Evolutionary conservation across 2,113 vertebrate genomes (phyloP), one percentile per base, ranked within the genome.

Genomic region (Mastomys coucha): DNA sequence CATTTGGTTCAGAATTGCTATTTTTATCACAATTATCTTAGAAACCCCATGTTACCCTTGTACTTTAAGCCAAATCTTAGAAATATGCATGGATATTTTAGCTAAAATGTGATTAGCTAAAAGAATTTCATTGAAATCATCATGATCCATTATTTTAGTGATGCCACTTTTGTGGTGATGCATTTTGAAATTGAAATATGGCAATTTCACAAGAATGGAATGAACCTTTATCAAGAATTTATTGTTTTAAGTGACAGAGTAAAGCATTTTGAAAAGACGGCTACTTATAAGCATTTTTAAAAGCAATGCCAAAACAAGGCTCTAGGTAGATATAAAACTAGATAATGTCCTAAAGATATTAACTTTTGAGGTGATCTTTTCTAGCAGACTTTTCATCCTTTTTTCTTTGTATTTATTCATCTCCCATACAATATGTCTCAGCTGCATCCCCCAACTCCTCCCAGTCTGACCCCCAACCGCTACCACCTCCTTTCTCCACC

Each of bases 21-120:
- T 67, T 22, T 88, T 77, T 75, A 76, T 65, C 49, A 85, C 31
- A 31, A 86, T 91, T 33, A 89, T 82, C 45, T 75, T 69, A 96
- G 63, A 91, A 84, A 42, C 5, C 36, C 42, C 53, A 12, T 58
- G 3, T 72, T 70, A 91, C 84, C 20, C 42, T 94, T 11, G 60
- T n/a, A 60, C 16, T 45, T 93, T 92, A 75, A 92, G 84, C 42
- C 36, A 89, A 93, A 96, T 19, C 19, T 93, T 91, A 76, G 22
- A 94, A 9, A 96, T 93, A 96, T 82, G 11, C 7, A 45, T 70
- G 13, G 45, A 22, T 53, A 73, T 31, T 80, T 88, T 87, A 39
- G 33, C 19, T 88, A 90, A 97, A 95, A 73, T 69, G 67, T 42
- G 31, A 78, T 88, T 95, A 28, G 69, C 76, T 88, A 60, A 95